Conservation (phyloP, 1,140 invertebrate genomes). For the Dryas iulia region DNA sequence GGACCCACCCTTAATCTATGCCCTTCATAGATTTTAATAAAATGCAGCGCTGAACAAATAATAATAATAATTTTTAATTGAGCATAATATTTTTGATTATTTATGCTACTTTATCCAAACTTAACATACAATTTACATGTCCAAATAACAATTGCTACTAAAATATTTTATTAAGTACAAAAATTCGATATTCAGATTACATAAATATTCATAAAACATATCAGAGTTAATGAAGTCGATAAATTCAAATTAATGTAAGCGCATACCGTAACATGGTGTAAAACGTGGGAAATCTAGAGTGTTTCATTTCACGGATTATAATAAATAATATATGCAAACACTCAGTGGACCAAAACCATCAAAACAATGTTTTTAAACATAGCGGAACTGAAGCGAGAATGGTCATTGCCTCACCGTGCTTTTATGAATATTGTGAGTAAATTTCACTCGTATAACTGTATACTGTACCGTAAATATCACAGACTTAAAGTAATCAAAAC, state of each 20-base stretch:
- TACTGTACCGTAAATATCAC: neutral
- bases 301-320: slow-evolving; percentile 28
- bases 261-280: slow-evolving; percentile 2
- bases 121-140: too few relatives aligned
- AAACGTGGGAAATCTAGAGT: slow-evolving; percentile 45
- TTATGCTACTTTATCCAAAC: too few relatives aligned
- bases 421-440: slow-evolving; percentile 46
- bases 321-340: slow-evolving; percentile 56
- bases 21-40: too few relatives aligned
- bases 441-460: neutral
- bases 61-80: too few relatives aligned
- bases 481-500: too few relatives aligned
- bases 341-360: slow-evolving; percentile 65
- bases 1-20: too few relatives aligned
- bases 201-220: neutral
- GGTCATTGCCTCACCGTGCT: slow-evolving; percentile 36
- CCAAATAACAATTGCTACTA: neutral
- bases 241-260: neutral
- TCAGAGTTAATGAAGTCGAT: neutral
- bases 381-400: slow-evolving; percentile 47
- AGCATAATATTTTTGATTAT: too few relatives aligned
- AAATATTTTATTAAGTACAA: neutral
- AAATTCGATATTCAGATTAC: neutral
- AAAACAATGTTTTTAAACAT: slow-evolving; percentile 46
- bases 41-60: too few relatives aligned